Evolutionary conservation across 2,113 vertebrate species (phyloP), one percentile per base, ranked within the genome.

Genomic region (Mungos mungo): DNA sequence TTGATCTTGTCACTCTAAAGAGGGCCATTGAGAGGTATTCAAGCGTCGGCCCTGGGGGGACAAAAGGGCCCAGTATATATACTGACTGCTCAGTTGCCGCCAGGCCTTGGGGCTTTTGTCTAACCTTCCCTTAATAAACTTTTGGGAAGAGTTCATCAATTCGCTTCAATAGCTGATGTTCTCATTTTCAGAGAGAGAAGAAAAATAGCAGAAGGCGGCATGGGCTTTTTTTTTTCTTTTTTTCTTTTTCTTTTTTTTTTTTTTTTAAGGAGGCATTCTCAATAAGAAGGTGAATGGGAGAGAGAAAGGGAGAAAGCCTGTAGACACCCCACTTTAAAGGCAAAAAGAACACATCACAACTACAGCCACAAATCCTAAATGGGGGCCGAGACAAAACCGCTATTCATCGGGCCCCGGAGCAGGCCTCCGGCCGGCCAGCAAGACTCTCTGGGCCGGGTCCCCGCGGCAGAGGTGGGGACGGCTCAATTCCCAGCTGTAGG

Each of bases 81-180:
- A 99, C 99, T 99, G 99, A 99, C 99, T 99, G 99, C 99, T 99
- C 98, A 97, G 99, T 99, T 99, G 99, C 99, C 99, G 98, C 98
- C 98, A 97, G 99, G 99, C 99, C 99, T 99, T 98, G 98, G 99
- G 98, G 98, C 98, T 96, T 99, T 99, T 99, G 99, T 99, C 99
- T 99, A 99, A 99, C 97, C 95, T 98, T 96, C 99, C 99, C 99
- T 99, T 99, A 99, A 99, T 99, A 99, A 99, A 99, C 99, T 99
- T 99, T 99, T 99, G 99, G 99, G 99, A 99, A 99, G 99, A 99
- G 99, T 99, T 99, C 99, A 99, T 99, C 99, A 99, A 99, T 99
- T 99, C 98, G 98, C 99, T 99, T 99, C 99, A 99, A 99, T 99
- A 98, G 99, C 98, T 99, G 98, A 99, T 99, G 99, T 98, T 99